Evolutionary conservation across 2,113 vertebrate species (phyloP), one percentile per base, ranked within the genome.

Genomic region (Leptodactylus fuscus): DNA sequence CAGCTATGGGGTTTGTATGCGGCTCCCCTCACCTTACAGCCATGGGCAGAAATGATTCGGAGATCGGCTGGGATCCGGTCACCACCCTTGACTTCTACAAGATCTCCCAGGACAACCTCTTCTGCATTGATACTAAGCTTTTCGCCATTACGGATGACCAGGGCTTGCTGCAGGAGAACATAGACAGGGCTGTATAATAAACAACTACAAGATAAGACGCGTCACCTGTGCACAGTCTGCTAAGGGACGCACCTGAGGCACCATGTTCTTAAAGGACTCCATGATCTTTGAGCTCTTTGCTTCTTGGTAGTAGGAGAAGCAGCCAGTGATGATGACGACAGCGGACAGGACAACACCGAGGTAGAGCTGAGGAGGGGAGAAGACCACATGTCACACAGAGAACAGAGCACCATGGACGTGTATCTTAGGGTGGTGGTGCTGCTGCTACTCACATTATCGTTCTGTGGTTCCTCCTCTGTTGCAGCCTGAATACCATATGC

Each of bases 181-280:
- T 71, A 46, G 22, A 15, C 51, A 41, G 8, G 4, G 16, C 32
- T 51, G 32, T 7, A 7, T 5, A 18, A 7, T 0, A 18, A 18
- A 4, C 29, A 4, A 20, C 24, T 18, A 36, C 62, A 32, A 5
- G 27, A 18, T 1, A 65, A 1, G 20, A 8, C 15, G 46, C 6
- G n/a, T 46, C 44, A 87, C 11, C 92, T 4, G 3, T 5, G 16
- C 13, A 29, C 2, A 3, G 0, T 0, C 5, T 2, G 5, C 1
- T n/a, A n/a, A n/a, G 6, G 10, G 15, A 24, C 62, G 0, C 70
- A 99, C 97, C 96, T 98, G 97, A 89, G 97, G 98, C 69, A 99
- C 98, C 92, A 99, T 93, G 88, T 99, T 99, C 90, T 98, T 99
- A 93, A 99, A 99, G 58, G 98, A 99, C 32, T 99, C 98, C 98